Base-by-base conservation (phyloP, 2,797 vertebrate genomes). In the Trachops cirrhosus region DNA sequence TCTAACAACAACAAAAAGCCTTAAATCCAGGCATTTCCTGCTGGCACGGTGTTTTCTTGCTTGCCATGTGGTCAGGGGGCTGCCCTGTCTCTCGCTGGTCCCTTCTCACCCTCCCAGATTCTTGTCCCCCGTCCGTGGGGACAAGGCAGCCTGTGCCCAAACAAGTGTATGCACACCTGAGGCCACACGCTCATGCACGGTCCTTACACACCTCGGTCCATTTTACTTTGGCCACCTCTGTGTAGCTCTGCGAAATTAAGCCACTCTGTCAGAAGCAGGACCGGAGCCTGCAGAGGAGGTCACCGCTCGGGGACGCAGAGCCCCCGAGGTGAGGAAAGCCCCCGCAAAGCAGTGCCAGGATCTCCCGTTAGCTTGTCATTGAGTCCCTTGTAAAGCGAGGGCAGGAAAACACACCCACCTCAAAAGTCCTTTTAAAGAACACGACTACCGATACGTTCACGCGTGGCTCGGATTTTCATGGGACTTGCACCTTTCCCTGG, bases 281-380 rank as follows among this genome's bases (percentile, higher is more conserved):
- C 16, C 52, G 7, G 34, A 71, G n/a, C 52, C 37, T 41, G 22
- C 54, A 57, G 54, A 26, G 10, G 54, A 11, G 24, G 16, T 26
- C 11, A 12, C 75, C 24, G 24, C 74, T 37, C 24, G 26, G 68
- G 83, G 39, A 21, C 22, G 52, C 54, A 15, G 37, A 68, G 29
- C 54, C 57, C 39, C 24, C 0, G 24, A 74, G 48, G 24, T 15
- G 19, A 64, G 44, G 3, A 9, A 32, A 73, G 18, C 16, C 48
- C 52, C 75, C 52, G 6, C 41, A 52, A 57, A 84, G 32, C 0
- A 3, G 32, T 19, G 2, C 54, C 22, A 14, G 32, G 50, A 16
- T 44, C 54, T 24, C 2, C 2, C 26, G 16, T 3, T 29, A 68
- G 41, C 37, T 2, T 26, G 3, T 0, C 14, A 14, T 19, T 26